A percentile compares a stretch with the other conserved stretches of the same genome.
Evolutionary conservation across 2,888 invertebrate genomes (phyloP).

Genomic region (Escarpia spicata): DNA sequence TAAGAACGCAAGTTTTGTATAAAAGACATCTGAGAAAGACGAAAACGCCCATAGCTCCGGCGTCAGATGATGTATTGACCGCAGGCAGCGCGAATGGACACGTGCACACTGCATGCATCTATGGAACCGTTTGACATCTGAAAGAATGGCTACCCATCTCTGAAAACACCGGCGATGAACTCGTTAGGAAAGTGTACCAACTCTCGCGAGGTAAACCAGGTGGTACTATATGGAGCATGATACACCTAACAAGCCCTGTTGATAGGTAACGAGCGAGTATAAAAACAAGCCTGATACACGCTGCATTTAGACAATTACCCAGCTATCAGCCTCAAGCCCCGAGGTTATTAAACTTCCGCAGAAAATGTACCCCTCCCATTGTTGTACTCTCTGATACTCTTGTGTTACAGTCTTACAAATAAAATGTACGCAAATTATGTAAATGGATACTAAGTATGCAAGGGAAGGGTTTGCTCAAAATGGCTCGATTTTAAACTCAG

Average conservation of each 20-base stretch:
- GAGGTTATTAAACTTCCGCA: not conserved
- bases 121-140: not conserved
- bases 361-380: not conserved
- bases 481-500: too few species aligned
- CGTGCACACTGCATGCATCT: not conserved
- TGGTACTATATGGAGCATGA: not conserved
- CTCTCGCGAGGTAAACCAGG: not conserved
- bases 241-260: not conserved
- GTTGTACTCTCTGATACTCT: too few species aligned
- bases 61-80: not conserved
- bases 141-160: not conserved
- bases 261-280: not conserved
- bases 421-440: too few species aligned
- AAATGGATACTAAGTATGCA: too few species aligned
- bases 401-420: too few species aligned
- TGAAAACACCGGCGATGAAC: not conserved
- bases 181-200: not conserved
- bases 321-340: not conserved
- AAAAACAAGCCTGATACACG: not conserved
- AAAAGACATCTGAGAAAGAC: not conserved
- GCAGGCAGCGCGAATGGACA: not conserved
- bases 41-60: not conserved
- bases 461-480: too few species aligned
- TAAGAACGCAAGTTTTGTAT: not conserved
- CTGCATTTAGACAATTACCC: not conserved